Percentiles rank a stretch among this genome's conserved stretches.
phyloP scores from a whole-genome alignment of 37 sponge, comb jelly and placozoan species.

The Geodia barretti region DNA sequence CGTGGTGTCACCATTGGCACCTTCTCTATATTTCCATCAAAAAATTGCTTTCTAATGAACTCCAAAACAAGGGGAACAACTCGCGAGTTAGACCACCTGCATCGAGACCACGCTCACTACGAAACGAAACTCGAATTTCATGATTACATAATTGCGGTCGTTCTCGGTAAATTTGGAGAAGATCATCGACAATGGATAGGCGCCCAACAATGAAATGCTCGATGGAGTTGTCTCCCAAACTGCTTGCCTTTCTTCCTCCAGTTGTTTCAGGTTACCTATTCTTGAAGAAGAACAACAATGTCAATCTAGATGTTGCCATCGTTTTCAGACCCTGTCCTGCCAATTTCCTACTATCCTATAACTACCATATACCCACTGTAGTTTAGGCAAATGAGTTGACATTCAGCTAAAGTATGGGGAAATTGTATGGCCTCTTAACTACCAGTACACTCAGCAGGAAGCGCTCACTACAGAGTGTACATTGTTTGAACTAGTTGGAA shows the following conservation, averaged over 20 bases:
- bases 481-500: no score
- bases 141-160: background rate
- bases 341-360: no score
- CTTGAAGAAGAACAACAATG: background rate
- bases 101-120: background rate
- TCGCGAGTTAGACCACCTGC: background rate
- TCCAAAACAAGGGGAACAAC: background rate
- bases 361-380: no score
- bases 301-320: no score
- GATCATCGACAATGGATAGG: background rate
- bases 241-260: background rate
- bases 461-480: no score
- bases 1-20: background rate
- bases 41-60: background rate
- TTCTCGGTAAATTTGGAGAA: background rate
- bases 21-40: background rate
- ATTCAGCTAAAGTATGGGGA: no score
- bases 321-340: no score
- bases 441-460: no score
- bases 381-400: no score
- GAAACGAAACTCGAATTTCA: background rate
- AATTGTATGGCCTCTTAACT: no score
- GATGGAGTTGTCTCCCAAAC: no score
- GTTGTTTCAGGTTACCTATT: background rate
- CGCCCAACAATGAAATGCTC: background rate